Base-by-base conservation (phyloP, 2,797 vertebrate genomes). In the Ctenosaura bakeri region DNA sequence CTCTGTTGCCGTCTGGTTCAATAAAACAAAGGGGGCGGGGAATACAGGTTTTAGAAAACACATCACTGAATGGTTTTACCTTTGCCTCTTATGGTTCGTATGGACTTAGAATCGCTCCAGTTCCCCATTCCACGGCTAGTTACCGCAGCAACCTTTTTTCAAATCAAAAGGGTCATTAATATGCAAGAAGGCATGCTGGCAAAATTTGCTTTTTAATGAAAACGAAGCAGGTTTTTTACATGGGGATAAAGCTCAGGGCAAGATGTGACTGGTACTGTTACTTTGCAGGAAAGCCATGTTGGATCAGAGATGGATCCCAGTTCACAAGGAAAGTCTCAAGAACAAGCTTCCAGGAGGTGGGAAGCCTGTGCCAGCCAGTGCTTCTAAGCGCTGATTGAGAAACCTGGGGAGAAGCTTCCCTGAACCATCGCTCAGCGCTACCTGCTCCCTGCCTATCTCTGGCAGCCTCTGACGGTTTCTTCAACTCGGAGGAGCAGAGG, bases 71-170 rank as follows among this genome's bases (percentile, higher is more conserved):
- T 1, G 13, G 35, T 46, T 83, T 96, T 96, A 96, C 97, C 96
- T 97, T 97, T 97, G 97, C 98, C 99, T 98, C 98, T 98, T 69
- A 97, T 85, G 4, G 98, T 98, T 83, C 97, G 98, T 88, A 99
- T 98, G 92, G 98, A 98, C 95, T 99, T 99, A 46, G 98, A 94
- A 82, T 98, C 98, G 0, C 98, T 98, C 99, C 99, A 99, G 86
- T 99, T 99, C 71, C 99, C 99, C 20, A 98, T 97, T 9, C 99
- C 99, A 90, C 98, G 97, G 94, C 98, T 98, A 81, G 99, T 99
- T 78, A 99, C 98, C 0, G 99, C 99, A 86, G 99, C 98, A 95
- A 99, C 99, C 99, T 99, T 97, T 46, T 46, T 96, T 88, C 85
- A 91, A 94, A 96, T 0, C 10, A 96, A 92, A 96, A 85, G 6